Evolutionary conservation across 2,888 invertebrate genomes (phyloP).

Genomic region (Epistrophe eligans): DNA sequence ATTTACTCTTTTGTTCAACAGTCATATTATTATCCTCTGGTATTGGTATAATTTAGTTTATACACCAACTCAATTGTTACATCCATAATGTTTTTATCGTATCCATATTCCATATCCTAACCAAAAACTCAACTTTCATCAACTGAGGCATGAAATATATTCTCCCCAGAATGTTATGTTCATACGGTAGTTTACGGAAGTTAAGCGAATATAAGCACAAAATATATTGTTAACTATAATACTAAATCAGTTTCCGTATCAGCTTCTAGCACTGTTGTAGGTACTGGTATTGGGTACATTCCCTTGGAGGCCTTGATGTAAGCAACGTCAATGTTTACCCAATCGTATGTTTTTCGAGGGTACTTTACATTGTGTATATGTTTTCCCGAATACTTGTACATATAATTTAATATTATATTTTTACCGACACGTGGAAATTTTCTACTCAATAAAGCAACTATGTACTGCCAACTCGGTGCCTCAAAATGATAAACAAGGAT

Average conservation of each 20-base stretch:
- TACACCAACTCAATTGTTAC: too few relatives aligned
- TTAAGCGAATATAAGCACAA: background rate
- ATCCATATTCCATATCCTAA: too few relatives aligned
- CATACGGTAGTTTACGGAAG: background rate
- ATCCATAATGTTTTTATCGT: background rate
- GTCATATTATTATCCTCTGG: too few relatives aligned
- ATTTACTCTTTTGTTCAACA: too few relatives aligned
- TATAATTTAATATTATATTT: background rate
- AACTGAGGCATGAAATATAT: constrained; percentile 8
- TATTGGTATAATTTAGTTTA: too few relatives aligned
- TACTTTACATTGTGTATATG: constrained; percentile 42
- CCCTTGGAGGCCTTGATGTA: background rate
- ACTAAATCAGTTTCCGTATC: constrained; percentile 13
- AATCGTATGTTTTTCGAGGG: constrained; percentile 25
- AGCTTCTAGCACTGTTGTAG: background rate
- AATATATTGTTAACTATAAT: background rate
- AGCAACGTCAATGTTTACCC: constrained; percentile 29
- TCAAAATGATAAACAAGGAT: constrained; percentile 36
- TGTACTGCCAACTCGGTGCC: constrained; percentile 28
- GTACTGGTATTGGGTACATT: background rate
- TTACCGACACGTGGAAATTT: constrained; percentile 43
- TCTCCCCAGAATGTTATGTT: background rate
- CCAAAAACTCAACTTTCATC: background rate
- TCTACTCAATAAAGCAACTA: constrained; percentile 50
- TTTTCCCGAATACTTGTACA: constrained; percentile 12